These are phyloP conservation scores for Xiphophorus birchmanni DNA, from an alignment of 2,797 vertebrate species.

Conservation along the genomic window DNA sequence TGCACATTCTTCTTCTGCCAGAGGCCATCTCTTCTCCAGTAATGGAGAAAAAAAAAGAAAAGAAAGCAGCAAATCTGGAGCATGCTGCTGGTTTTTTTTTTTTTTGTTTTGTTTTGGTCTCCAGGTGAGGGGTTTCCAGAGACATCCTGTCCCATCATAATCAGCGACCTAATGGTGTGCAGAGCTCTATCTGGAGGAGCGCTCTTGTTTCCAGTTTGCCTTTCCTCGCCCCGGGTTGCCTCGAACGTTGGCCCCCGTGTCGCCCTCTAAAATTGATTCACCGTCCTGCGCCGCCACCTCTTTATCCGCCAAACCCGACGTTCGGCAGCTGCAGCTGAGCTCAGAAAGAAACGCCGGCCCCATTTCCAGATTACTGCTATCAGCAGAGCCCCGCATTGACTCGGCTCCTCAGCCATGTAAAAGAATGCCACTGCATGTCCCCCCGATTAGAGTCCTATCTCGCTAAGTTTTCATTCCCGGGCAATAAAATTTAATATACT, in stretches of 20 bases:
- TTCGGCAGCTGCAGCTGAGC: constrained; percentile 58
- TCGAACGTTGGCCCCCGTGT: constrained; percentile 17
- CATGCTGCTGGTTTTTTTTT: constrained; percentile 23
- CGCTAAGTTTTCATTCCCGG: constrained; percentile 48
- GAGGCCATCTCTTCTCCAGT: constrained; percentile 18
- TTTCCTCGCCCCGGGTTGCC: constrained; percentile 36
- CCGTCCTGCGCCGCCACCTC: constrained; percentile 38
- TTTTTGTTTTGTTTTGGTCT: constrained; percentile 14
- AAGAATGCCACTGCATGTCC: constrained; percentile 59
- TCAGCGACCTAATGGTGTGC: constrained; percentile 40
- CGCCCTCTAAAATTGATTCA: constrained; percentile 57
- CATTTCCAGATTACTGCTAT: constrained; percentile 73
- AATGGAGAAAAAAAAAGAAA: constrained; percentile 1
- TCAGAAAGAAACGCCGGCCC: constrained; percentile 60
- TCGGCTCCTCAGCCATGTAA: constrained; percentile 47
- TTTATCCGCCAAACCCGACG: constrained; percentile 54
- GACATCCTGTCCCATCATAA: constrained; percentile 42
- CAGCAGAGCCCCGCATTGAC: constrained; percentile 49
- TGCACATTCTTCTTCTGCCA: not conserved
- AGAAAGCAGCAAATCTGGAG: constrained; percentile 42
- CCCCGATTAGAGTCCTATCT: constrained; percentile 68
- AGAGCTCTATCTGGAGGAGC: constrained; percentile 20
- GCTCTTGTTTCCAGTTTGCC: constrained; percentile 42
- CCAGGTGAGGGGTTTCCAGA: constrained; percentile 38
- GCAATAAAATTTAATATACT: constrained; percentile 70